These are phyloP conservation scores for Cheilosia variabilis DNA, from an alignment of 2,888 invertebrate species.

Conservation along the genomic window DNA sequence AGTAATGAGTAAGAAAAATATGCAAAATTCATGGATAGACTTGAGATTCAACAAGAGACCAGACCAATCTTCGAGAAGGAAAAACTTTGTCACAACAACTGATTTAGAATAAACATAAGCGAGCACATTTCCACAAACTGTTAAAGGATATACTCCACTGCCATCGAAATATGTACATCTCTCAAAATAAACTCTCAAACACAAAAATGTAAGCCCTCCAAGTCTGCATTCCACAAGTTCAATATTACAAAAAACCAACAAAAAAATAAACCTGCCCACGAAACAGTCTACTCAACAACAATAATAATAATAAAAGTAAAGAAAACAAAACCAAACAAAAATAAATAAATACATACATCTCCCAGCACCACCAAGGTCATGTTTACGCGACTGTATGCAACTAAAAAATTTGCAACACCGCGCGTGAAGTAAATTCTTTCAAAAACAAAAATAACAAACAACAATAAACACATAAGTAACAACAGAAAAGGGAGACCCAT, in stretches of 20 bases:
- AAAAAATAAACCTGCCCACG: slow-evolving; percentile 1
- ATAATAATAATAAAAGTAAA: slow-evolving; percentile 17
- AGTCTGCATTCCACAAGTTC: slow-evolving; percentile 29
- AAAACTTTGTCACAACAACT: no score
- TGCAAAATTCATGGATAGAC: no score
- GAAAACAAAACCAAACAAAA: slow-evolving; percentile 7
- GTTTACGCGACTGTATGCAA: slow-evolving; percentile 60
- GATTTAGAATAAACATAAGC: no score
- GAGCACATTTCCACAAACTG: no score
- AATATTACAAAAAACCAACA: not conserved
- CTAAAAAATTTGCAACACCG: slow-evolving; percentile 56
- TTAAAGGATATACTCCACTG: not conserved
- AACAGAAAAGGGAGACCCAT: slow-evolving; percentile 65
- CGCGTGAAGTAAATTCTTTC: slow-evolving; percentile 54
- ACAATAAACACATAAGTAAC: slow-evolving; percentile 22
- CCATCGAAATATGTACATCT: not conserved
- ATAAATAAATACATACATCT: slow-evolving; percentile 20
- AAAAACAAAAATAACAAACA: slow-evolving; percentile 40
- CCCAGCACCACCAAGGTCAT: slow-evolving; percentile 50
- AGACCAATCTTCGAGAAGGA: no score
- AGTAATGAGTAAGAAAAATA: no score
- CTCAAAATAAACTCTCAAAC: no score
- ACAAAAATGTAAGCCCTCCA: not conserved
- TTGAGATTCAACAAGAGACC: no score
- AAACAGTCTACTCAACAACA: slow-evolving; percentile 22